phyloP scores from a whole-genome alignment of 2,888 invertebrate species.

The Acleris literana region DNA sequence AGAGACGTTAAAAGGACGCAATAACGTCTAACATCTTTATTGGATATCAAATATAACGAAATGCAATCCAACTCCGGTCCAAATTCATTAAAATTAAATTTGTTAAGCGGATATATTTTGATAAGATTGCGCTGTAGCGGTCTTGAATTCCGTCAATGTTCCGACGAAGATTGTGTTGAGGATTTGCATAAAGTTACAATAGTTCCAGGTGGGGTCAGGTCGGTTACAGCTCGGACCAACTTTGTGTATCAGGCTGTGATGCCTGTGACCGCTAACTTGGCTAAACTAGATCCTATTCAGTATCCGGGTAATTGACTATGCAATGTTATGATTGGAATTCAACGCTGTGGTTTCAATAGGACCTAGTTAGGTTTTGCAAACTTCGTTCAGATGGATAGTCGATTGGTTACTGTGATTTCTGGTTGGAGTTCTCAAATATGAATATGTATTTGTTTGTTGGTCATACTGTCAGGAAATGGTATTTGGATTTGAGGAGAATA shows the following conservation, averaged over 20 bases:
- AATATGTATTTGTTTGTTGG: too few relatives aligned
- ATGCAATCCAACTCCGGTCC: conserved; percentile 11
- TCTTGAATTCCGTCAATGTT: conserved; percentile 12
- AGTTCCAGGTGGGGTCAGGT: conserved; percentile 6
- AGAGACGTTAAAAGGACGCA: too few relatives aligned
- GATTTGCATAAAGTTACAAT: conserved; percentile 29
- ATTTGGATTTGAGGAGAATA: too few relatives aligned
- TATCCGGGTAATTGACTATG: neutral
- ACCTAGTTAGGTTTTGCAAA: conserved; percentile 2
- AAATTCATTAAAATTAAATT: conserved; percentile 23
- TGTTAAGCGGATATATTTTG: conserved; percentile 10
- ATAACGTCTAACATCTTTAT: conserved; percentile 1
- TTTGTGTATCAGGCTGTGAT: neutral
- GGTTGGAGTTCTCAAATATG: too few relatives aligned
- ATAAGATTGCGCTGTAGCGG: conserved; percentile 13
- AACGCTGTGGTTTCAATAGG: neutral
- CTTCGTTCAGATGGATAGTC: too few relatives aligned
- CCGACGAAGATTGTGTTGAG: conserved; percentile 1
- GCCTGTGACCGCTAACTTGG: neutral
- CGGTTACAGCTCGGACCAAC: neutral
- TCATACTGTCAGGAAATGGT: too few relatives aligned
- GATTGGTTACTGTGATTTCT: too few relatives aligned
- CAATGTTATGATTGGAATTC: conserved; percentile 2
- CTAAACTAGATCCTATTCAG: too few relatives aligned
- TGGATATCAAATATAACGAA: conserved; percentile 13